Base-by-base conservation (phyloP, 2,888 invertebrate genomes). In the Deilephila elpenor region DNA sequence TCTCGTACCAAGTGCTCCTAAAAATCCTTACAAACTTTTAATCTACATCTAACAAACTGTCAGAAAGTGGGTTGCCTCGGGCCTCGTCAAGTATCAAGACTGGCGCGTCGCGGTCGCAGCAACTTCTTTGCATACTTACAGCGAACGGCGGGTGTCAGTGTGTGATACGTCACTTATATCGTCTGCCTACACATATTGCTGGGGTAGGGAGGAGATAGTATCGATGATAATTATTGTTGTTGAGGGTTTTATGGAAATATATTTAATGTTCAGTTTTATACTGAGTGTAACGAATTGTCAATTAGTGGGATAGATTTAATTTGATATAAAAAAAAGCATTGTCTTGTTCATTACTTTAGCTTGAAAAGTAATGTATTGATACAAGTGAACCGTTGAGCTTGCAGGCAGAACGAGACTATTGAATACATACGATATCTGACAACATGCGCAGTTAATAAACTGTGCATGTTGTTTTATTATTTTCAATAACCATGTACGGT, bases 91-190 rank as follows among this genome's bases (percentile, higher is more conserved):
- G 89, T 89, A 90, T 89, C 93, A 94, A 93, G 90, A 89, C 82
- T 79, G 80, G 80, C 84, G 81, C 83, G 86, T 82, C 84, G 84
- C 73, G 72, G 84, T 89, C 86, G 81, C 84, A 78, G 85, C 88
- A 92, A 93, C 92, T 94, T 94, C 94, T 94, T 94, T 94, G 93
- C 94, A 93, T 94, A 94, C 93, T 94, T 94, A 93, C 91, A 91
- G 87, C 86, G 90, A 89, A 86, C 82, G 88, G 84, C 85, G 91
- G 91, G 93, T 93, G 94, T 93, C 91, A 91, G 94, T 91, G 91
- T 87, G 90, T 89, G 94, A 94, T 94, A 93, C 92, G 93, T 92
- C 93, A 91, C 93, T 89, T 91, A 91, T 92, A 91, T 89, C 89
- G 92, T 91, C 87, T 91, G 90, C 92, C 89, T 93, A 91, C 90